Percentiles rank a stretch among this genome's conserved stretches.
Conservation (phyloP, 2,113 vertebrate species). For the Gnathonemus longibarbis region DNA sequence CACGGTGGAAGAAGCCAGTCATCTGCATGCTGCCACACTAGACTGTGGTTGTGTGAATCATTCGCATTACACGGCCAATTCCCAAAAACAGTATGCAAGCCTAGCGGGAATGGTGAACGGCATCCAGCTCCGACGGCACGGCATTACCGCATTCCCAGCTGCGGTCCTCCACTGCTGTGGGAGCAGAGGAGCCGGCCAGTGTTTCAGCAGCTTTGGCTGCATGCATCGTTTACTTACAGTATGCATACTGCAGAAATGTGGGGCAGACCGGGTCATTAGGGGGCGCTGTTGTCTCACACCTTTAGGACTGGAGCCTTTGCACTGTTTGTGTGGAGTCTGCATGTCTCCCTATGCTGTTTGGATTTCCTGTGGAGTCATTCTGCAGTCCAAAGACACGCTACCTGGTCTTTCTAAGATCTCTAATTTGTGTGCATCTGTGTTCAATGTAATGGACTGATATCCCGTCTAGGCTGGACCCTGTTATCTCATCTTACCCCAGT, state of each 20-base stretch:
- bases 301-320: neutral
- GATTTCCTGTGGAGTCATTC: neutral
- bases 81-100: neutral
- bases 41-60: neutral
- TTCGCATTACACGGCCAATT: neutral
- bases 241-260: neutral
- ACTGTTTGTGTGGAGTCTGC: neutral
- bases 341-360: neutral
- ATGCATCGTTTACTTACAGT: neutral
- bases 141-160: neutral
- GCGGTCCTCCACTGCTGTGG: neutral
- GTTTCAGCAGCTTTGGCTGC: neutral
- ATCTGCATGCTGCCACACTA: neutral
- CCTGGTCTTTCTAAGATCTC: too few species aligned
- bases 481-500: neutral
- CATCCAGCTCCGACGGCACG: neutral
- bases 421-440: neutral
- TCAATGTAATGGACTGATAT: neutral
- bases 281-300: neutral
- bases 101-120: neutral
- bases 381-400: neutral
- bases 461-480: neutral
- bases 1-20: neutral
- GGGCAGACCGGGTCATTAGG: neutral
- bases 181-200: neutral